Evolutionary conservation across 1,140 invertebrate species (phyloP).

Genomic region (Ylistrum balloti): DNA sequence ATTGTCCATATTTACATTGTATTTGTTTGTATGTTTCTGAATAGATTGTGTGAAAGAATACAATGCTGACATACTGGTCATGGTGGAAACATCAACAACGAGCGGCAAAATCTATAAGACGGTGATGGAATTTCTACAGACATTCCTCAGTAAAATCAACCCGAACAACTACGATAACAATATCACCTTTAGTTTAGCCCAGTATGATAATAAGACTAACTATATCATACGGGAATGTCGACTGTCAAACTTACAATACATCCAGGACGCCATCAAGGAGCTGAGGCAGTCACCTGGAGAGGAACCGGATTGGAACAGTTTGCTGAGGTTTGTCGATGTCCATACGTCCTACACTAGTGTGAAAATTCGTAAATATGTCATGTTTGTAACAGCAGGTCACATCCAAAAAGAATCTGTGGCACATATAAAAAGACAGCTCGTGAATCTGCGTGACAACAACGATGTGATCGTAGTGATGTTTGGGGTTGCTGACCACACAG

Average conservation of each 20-base stretch:
- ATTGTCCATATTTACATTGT: too few species aligned
- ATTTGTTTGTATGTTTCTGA: background rate
- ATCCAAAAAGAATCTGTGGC: background rate
- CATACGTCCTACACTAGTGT: slow-evolving; percentile 7
- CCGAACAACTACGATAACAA: background rate
- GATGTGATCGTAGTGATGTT: background rate
- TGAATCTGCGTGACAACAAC: background rate
- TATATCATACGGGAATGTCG: background rate
- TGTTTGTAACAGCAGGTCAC: background rate
- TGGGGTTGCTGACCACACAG: background rate
- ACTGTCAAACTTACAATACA: background rate
- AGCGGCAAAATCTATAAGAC: background rate
- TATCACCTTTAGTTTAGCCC: background rate
- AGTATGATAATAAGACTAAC: background rate
- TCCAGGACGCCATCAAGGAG: background rate
- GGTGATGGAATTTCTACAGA: background rate
- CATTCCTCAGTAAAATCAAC: background rate
- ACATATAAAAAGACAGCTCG: background rate
- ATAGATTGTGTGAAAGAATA: background rate
- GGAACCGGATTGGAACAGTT: background rate
- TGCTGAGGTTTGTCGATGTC: background rate
- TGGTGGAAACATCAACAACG: background rate
- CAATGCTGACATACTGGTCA: background rate
- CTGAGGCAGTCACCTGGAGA: background rate
- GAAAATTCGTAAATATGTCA: background rate